Conservation (phyloP, 2,888 invertebrate species). For the Pyrocoelia pectoralis region DNA sequence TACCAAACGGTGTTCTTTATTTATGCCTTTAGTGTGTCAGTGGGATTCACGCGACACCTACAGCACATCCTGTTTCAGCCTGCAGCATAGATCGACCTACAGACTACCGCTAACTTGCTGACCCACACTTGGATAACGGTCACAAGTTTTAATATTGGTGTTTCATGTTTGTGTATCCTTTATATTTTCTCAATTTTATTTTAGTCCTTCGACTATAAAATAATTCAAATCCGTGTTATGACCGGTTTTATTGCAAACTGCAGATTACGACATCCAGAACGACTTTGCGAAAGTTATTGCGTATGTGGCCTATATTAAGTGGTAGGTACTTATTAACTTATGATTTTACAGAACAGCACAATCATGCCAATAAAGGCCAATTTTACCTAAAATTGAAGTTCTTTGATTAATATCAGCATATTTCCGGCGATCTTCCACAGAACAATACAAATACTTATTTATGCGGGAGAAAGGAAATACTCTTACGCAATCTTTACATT, state of each 20-base stretch:
- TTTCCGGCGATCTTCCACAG: background rate
- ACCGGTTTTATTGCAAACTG: no score
- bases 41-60: conserved; percentile 35
- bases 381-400: no score
- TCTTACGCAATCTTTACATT: background rate
- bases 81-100: conserved; percentile 42
- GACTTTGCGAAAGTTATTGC: no score
- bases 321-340: no score
- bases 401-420: no score
- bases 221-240: background rate
- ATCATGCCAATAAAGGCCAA: no score
- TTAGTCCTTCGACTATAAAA: background rate
- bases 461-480: conserved; percentile 4
- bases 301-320: no score
- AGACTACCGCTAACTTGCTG: conserved; percentile 45
- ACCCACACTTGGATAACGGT: conserved; percentile 44
- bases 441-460: background rate
- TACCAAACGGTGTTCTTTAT: no score
- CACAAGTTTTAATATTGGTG: conserved; percentile 26
- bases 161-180: conserved; percentile 15
- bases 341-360: no score
- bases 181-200: background rate
- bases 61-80: conserved; percentile 39
- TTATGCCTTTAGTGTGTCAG: conserved; percentile 37
- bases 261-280: no score